Evolutionary conservation across 2,113 vertebrate genomes (phyloP).

Genomic region (Origma solitaria): DNA sequence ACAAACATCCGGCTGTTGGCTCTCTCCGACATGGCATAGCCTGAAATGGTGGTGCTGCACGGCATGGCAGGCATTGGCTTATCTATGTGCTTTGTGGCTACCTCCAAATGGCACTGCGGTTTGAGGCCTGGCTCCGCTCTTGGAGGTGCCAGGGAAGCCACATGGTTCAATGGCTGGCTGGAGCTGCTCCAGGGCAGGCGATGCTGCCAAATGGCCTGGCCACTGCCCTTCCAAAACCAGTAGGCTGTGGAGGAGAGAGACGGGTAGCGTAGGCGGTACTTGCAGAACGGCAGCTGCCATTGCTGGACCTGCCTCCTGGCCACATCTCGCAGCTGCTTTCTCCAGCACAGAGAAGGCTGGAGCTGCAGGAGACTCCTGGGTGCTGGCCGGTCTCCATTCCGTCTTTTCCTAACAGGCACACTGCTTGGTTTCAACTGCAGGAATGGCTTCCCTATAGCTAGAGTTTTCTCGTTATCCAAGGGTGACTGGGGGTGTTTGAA

Average conservation of each 20-base stretch:
- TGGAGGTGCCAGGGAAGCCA: neutral
- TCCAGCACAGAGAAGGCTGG: constrained; percentile 75
- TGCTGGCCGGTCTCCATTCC: neutral
- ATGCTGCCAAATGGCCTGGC: neutral
- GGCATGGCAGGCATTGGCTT: neutral
- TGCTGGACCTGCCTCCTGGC: constrained; percentile 80
- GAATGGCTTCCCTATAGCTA: neutral
- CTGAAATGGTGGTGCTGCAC: neutral
- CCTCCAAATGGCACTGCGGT: neutral
- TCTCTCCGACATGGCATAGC: constrained; percentile 35
- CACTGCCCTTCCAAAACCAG: constrained; percentile 83
- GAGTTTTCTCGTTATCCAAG: neutral
- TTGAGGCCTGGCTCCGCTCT: neutral
- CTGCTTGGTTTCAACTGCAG: constrained; percentile 34
- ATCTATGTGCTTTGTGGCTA: neutral
- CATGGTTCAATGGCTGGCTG: neutral
- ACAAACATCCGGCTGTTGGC: constrained; percentile 75
- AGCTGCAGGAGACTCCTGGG: constrained; percentile 1
- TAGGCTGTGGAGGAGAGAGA: constrained; percentile 82
- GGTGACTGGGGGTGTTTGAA: constrained; percentile 67
- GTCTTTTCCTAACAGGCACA: neutral
- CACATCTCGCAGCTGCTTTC: constrained; percentile 75
- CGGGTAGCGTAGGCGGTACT: constrained; percentile 86
- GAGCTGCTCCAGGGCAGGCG: neutral
- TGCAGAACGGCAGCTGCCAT: constrained; percentile 80